Evolutionary conservation across 2,113 vertebrate species (phyloP).

Genomic region (Brachypteracias leptosomus): DNA sequence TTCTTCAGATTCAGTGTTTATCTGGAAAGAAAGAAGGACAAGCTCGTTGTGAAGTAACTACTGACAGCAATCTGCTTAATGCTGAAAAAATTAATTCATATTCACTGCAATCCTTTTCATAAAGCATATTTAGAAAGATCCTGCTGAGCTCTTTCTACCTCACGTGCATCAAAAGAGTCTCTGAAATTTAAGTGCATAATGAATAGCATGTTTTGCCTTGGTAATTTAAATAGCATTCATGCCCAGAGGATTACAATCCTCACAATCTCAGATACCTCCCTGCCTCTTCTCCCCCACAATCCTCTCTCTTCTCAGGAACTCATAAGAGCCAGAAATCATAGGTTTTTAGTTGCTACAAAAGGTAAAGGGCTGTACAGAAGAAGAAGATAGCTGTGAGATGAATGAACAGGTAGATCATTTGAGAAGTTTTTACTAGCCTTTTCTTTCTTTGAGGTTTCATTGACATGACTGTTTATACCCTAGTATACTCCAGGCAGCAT

Average conservation of each 20-base stretch:
- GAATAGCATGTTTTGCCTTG: neutral
- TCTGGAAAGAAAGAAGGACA: neutral
- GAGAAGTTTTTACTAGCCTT: neutral
- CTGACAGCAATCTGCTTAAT: neutral
- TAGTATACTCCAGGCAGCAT: neutral
- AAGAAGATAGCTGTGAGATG: neutral
- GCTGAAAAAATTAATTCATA: neutral
- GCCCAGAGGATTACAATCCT: neutral
- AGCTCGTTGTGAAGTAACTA: neutral
- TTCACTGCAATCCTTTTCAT: neutral
- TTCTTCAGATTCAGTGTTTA: neutral
- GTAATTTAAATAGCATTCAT: neutral
- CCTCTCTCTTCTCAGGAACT: neutral
- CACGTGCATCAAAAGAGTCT: neutral
- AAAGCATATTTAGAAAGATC: neutral
- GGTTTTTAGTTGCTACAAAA: neutral
- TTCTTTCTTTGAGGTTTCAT: neutral
- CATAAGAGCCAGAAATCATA: neutral
- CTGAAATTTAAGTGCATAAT: neutral
- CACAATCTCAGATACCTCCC: neutral
- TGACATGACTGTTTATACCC: neutral
- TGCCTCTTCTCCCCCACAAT: rapidly evolving
- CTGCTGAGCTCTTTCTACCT: neutral
- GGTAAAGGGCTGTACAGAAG: neutral
- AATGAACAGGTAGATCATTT: neutral